Base-by-base conservation (phyloP, 2,888 invertebrate genomes). In the Plutella xylostella region DNA sequence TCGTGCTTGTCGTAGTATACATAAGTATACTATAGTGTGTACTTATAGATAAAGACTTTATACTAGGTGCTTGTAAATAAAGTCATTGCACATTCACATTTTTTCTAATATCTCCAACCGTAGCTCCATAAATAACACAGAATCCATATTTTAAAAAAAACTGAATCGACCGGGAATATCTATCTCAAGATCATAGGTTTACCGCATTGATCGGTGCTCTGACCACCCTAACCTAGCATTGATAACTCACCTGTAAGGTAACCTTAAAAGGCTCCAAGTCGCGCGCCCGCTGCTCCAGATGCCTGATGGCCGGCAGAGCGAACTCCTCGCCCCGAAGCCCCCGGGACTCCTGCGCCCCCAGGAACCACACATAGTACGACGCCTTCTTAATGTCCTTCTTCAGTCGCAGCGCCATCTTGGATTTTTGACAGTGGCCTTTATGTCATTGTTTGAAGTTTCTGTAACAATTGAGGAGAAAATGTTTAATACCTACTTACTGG, bases 291-390 rank as follows among this genome's bases (percentile, higher is more conserved):
- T 92, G 91, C 57, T 96, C 89, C 51, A 97, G 83, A 63, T 93
- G 90, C 55, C 91, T 88, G 55, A 96, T 90, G 47, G 95, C 94
- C 11, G 95, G 93, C 47, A 93, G 85, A 45, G 96, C 92, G 61
- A 90, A 94, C 65, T 94, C 92, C 57, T 92, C 89, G 22, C 97
- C 96, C 0, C 94, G 83, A 20, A 96, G 79, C 0, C 94, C 97
- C 57, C 93, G 90, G 47, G 95, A 93, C 83, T 98, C 97, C 82
- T 96, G 93, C 59, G 97, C 97, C 18, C 98, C 98, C 62, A 98
- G 88, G 85, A 97, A 94, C 92, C 94, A 94, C 52, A 94, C 94
- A 80, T 94, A 94, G 82, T 94, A 94, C 30, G 93, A 93, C 48
- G 93, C 93, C 69, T 94, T 94, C 80, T 94, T 94, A 61, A 94